Percentiles rank a stretch among this genome's conserved stretches.
These are phyloP conservation scores for Acanthosoma haemorrhoidale DNA, from an alignment of 2,888 invertebrate species.

Conservation along the genomic window DNA sequence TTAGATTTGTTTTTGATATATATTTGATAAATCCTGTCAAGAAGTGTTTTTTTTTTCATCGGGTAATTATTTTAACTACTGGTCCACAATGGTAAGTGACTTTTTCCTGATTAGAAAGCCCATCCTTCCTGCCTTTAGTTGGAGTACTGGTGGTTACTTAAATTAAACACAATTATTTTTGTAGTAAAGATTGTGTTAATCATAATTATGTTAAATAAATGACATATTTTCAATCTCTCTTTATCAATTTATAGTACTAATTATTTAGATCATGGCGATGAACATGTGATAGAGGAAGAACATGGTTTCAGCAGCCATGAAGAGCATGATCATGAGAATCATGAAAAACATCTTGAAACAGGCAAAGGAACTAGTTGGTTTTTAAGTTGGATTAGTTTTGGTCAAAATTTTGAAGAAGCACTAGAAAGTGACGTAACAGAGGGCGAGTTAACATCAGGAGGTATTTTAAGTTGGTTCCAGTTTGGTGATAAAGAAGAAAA, in stretches of 20 bases:
- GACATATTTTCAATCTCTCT: constrained; percentile 14
- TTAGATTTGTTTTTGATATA: too few species aligned
- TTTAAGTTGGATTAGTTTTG: constrained; percentile 41
- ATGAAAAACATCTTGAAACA: constrained; percentile 44
- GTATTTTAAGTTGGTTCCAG: constrained; percentile 26
- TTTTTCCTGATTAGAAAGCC: too few species aligned
- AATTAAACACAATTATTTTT: too few species aligned
- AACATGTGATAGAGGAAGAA: constrained; percentile 39
- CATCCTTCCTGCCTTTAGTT: too few species aligned
- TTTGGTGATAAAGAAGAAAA: constrained; percentile 24
- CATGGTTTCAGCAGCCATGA: constrained; percentile 40
- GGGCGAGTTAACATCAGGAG: constrained; percentile 39
- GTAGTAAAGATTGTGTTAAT: too few species aligned
- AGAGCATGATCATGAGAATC: constrained; percentile 43
- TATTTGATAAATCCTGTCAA: too few species aligned
- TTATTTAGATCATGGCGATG: constrained; percentile 38
- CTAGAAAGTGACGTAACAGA: constrained; percentile 44
- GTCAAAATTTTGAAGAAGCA: constrained; percentile 26
- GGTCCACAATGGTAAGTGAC: too few species aligned
- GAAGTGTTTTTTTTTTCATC: too few species aligned
- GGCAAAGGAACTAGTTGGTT: constrained; percentile 44
- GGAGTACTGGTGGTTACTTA: too few species aligned
- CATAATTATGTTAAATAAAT: constrained; percentile 46
- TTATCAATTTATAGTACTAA: constrained; percentile 13
- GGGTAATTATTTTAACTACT: too few species aligned